Conservation (phyloP, 2,113 vertebrate genomes). For the Tauraco erythrolophus region DNA sequence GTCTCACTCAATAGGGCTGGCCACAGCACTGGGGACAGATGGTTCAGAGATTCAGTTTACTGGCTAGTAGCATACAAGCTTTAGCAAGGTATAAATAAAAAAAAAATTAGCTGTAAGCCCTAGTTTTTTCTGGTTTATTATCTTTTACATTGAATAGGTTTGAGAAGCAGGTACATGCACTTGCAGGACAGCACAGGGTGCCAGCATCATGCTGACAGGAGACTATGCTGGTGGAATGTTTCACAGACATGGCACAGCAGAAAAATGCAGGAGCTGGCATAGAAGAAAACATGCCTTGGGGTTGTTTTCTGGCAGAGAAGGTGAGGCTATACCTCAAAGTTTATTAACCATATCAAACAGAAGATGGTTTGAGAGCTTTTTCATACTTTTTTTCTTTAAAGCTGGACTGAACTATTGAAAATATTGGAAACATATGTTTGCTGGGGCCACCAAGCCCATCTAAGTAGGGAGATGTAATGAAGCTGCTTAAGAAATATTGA, state of each 20-base stretch:
- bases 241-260: accelerated
- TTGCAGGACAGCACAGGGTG: background rate
- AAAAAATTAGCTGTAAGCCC: background rate
- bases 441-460: background rate
- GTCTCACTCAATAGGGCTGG: background rate
- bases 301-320: background rate
- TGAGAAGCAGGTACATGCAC: background rate
- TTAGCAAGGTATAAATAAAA: background rate
- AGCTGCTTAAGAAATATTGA: background rate
- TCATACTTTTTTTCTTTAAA: background rate
- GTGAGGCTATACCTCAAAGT: background rate
- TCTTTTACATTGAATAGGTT: background rate
- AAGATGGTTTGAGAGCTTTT: background rate
- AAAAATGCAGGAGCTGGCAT: accelerated
- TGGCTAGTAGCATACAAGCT: background rate
- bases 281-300: background rate
- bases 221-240: background rate
- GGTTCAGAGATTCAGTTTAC: background rate
- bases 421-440: conserved; percentile 54
- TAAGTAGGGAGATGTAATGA: background rate
- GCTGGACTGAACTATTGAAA: background rate
- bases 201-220: background rate
- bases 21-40: background rate
- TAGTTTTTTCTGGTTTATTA: background rate
- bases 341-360: background rate